Evolutionary conservation across 2,888 invertebrate genomes (phyloP).

Genomic region (Lydus trimaculatus): DNA sequence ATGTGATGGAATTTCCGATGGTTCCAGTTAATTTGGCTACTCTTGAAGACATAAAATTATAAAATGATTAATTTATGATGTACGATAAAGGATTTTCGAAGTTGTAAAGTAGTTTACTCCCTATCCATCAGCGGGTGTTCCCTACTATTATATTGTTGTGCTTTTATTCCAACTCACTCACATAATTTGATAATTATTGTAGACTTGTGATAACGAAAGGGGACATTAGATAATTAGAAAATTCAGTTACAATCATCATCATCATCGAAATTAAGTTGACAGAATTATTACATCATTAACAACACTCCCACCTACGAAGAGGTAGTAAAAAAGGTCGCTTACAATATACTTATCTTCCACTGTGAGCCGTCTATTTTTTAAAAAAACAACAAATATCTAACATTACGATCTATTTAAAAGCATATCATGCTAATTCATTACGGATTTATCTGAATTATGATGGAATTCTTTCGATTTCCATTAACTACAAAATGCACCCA

Average conservation of each 20-base stretch:
- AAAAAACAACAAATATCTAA: not conserved
- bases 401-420: not conserved
- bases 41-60: not conserved
- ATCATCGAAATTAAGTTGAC: not conserved
- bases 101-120: not conserved
- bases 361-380: not conserved
- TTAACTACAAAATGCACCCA: not conserved
- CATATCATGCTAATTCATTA: not conserved
- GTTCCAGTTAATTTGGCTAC: slow-evolving; percentile 7
- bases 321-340: not conserved
- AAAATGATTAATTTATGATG: not conserved
- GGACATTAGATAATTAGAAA: not conserved
- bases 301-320: not conserved
- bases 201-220: not conserved
- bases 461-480: not conserved
- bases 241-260: not conserved
- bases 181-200: not conserved
- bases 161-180: not conserved
- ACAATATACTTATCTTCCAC: not conserved
- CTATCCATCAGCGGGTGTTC: not conserved
- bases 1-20: slow-evolving; percentile 45
- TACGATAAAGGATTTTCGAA: not conserved
- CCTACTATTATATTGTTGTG: not conserved
- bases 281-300: not conserved
- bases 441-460: not conserved